Evolutionary conservation across 2,888 invertebrate genomes (phyloP), one percentile per base, ranked within the genome.

Genomic region (Phoronis australis): DNA sequence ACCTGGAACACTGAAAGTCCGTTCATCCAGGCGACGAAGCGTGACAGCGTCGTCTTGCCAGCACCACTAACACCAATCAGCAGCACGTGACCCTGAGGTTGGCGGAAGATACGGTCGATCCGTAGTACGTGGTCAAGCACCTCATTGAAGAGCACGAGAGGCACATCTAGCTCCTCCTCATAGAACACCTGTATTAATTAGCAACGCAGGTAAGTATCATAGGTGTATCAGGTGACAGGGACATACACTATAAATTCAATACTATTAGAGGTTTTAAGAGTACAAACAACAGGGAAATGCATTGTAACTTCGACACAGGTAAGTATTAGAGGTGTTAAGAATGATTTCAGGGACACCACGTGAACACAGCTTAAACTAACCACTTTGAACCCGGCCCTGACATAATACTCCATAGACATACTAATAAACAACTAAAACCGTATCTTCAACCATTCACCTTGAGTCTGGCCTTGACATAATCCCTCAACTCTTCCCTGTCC

Each of bases 1-100:
- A 99, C 96, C 82, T 99, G 97, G 85, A 97, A 99, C 52, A 99
- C 95, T 61, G 91, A 92, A 35, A 99, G 83, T 5, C 99, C 99
- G 77, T 99, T 99, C 90, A 99, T 94, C 96, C 99, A 99, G 43
- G 99, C 99, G 27, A 99, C 99, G 78, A 99, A 99, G 60, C 99
- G 84, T 24, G 97, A 97, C 62, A 99, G 83, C 9, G 99, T 99
- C 1, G 99, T 99, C 81, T 99, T 99, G 60, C 99, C 99, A 59
- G 97, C 94, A 41, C 99, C 99, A 45, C 96, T 96, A 4, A 97
- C 97, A 59, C 99, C 99, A 70, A 99, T 99, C 5, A 99, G 83
- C 65, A 99, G 80, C 62, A 99, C 79, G 79, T 99, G 99, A 48
- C 99, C 99, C 77, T 99, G 97, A 6, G 96, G 96, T 78, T 99